Percentiles rank a stretch among this genome's conserved stretches.
phyloP scores from a whole-genome alignment of 64 coral and sea anemone species.

The Anthopleura sola region DNA sequence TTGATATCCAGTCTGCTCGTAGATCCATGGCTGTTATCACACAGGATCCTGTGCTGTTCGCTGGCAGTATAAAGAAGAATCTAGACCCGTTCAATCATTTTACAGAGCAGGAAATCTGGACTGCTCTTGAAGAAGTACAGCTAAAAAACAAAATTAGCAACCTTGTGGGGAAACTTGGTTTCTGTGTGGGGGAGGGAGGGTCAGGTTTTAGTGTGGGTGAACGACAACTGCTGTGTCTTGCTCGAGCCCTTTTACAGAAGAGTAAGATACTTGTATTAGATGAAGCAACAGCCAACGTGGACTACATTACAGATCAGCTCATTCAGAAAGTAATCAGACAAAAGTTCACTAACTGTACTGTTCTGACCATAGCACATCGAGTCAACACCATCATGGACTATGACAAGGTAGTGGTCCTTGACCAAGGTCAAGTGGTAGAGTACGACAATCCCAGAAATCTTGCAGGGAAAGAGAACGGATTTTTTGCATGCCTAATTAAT shows the following conservation, averaged over 20 bases:
- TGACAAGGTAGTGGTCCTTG: conserved; percentile 61
- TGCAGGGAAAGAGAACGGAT: conserved; percentile 37
- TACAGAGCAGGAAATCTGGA: conserved; percentile 19
- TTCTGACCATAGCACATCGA: conserved; percentile 50
- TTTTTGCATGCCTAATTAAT: conserved; percentile 46
- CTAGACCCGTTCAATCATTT: conserved; percentile 7
- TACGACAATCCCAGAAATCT: conserved; percentile 42
- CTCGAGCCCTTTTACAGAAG: conserved; percentile 17
- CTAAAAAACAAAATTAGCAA: background rate
- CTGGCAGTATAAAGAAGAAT: background rate
- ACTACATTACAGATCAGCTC: conserved; percentile 26
- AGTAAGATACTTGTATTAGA: conserved; percentile 29
- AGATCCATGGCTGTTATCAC: conserved; percentile 24
- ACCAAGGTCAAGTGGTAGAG: conserved; percentile 53
- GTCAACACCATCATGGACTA: conserved; percentile 62
- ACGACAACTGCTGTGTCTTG: conserved; percentile 33
- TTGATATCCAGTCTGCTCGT: conserved; percentile 40
- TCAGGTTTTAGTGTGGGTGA: conserved; percentile 26
- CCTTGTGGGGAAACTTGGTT: background rate
- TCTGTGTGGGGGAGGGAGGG: conserved; percentile 6
- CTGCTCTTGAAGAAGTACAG: background rate
- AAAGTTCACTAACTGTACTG: conserved; percentile 4
- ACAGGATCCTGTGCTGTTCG: conserved; percentile 32
- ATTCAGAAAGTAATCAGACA: conserved; percentile 29
- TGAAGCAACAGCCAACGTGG: conserved; percentile 48